A percentile compares a stretch with the other conserved stretches of the same genome.
These are phyloP conservation scores for Penaeus chinensis DNA, from an alignment of 1,140 invertebrate genomes.

Conservation along the genomic window DNA sequence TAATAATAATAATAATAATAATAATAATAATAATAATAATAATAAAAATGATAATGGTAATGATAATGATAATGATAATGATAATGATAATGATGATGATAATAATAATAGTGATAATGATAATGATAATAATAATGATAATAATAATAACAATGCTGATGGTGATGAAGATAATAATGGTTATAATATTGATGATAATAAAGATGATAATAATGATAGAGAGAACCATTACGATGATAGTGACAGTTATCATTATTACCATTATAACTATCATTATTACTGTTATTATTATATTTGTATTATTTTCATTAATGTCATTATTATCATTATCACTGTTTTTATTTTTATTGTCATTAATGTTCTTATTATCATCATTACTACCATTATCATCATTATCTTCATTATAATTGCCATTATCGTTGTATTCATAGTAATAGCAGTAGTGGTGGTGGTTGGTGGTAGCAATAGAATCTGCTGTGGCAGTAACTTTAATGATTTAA, in stretches of 20 bases:
- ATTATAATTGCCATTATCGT: background rate
- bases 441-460: conserved; percentile 18
- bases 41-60: background rate
- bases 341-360: too few species aligned
- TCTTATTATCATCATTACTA: too few species aligned
- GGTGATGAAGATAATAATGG: background rate
- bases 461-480: background rate
- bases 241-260: background rate
- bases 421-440: background rate
- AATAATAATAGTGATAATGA: background rate
- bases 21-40: background rate
- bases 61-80: background rate
- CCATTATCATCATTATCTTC: too few species aligned
- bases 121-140: background rate
- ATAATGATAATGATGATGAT: background rate
- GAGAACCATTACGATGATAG: background rate
- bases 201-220: background rate
- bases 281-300: background rate
- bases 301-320: too few species aligned
- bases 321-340: too few species aligned
- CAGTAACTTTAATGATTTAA: too few species aligned
- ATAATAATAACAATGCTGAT: background rate
- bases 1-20: background rate
- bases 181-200: background rate
- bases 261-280: background rate